Evolutionary conservation across 2,113 vertebrate species (phyloP), one percentile per base, ranked within the genome.

Genomic region (Spizaetus ornatus): DNA sequence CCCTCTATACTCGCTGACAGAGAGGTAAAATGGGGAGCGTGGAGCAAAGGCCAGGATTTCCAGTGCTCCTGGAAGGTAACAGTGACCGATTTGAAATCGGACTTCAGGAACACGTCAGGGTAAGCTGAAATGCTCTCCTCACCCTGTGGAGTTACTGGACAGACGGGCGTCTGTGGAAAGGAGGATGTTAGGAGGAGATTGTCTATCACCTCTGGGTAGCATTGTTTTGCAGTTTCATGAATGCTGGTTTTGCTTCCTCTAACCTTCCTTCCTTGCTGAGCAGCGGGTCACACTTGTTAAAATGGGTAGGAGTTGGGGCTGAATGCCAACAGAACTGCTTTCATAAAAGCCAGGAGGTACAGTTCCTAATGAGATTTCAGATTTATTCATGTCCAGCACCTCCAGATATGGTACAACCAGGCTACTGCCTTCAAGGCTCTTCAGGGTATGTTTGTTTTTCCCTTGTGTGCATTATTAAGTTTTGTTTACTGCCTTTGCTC

Each of bases 201-300:
- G n/a, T 34, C 7, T 20, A 2, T 48, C n/a, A 11, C 29, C 25
- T 3, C 2, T 25, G 61, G 34, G 16, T 3, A 40, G 16, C 9
- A 0, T 59, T 40, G 43, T 5, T 48, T 3, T 31, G 43, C 19
- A 31, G 50, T 34, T 22, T 4, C 47, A 11, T 6, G 10, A 55
- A 8, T 11, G 45, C 48, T 86, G 77, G 11, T 2, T 78, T 34
- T 67, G 52, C 16, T 56, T 19, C 47, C 52, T 53, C 16, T 16
- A 14, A 15, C 43, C 52, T 74, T 25, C 36, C 42, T 47, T 61
- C 27, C 53, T 65, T 1, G 0, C 69, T 34, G 74, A 73, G 53
- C 83, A 18, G 25, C 0, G 0, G 34, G 14, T 47, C 36, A 55
- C 2, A 19, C 36, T 18, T 31, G 21, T 55, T 40, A 7, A 6